A percentile compares a stretch with the other conserved stretches of the same genome.
phyloP scores from a whole-genome alignment of 1,140 invertebrate genomes.

The Diorhabda sublineata region DNA sequence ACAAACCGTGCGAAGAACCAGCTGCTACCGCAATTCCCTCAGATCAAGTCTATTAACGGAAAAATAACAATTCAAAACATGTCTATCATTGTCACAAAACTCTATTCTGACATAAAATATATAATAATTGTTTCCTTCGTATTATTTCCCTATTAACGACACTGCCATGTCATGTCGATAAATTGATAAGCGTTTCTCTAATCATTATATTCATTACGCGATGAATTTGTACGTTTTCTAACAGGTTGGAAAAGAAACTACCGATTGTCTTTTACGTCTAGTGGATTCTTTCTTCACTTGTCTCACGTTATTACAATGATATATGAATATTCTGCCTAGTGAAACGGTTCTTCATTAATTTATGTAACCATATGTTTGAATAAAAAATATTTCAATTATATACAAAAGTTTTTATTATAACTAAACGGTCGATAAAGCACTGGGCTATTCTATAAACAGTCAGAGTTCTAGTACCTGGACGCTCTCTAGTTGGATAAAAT shows the following conservation, averaged over 20 bases:
- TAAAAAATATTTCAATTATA: too few relatives aligned
- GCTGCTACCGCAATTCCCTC: constrained; percentile 9
- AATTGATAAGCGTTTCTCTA: constrained; percentile 17
- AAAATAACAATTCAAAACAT: constrained; percentile 16
- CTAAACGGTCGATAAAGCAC: too few relatives aligned
- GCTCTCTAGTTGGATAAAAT: too few relatives aligned
- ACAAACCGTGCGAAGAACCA: constrained; percentile 8
- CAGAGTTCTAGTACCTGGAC: too few relatives aligned
- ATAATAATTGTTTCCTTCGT: constrained; percentile 15
- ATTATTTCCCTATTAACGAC: constrained; percentile 18
- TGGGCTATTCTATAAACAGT: too few relatives aligned
- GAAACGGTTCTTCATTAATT: too few relatives aligned
- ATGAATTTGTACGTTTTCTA: neutral
- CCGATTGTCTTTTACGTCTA: neutral
- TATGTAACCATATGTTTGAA: too few relatives aligned
- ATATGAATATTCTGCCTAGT: too few relatives aligned
- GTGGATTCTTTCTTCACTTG: too few relatives aligned
- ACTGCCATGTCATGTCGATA: constrained; percentile 14
- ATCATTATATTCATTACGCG: constrained; percentile 4
- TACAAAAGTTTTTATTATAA: too few relatives aligned
- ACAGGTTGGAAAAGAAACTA: constrained; percentile 1
- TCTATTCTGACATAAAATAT: constrained; percentile 4
- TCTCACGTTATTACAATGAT: too few relatives aligned
- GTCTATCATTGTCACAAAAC: constrained; percentile 15
- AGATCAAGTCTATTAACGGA: constrained; percentile 14